A percentile compares a stretch with the other conserved stretches of the same genome.
phyloP scores from a whole-genome alignment of 2,797 vertebrate genomes.

The Gephyroberyx darwinii region DNA sequence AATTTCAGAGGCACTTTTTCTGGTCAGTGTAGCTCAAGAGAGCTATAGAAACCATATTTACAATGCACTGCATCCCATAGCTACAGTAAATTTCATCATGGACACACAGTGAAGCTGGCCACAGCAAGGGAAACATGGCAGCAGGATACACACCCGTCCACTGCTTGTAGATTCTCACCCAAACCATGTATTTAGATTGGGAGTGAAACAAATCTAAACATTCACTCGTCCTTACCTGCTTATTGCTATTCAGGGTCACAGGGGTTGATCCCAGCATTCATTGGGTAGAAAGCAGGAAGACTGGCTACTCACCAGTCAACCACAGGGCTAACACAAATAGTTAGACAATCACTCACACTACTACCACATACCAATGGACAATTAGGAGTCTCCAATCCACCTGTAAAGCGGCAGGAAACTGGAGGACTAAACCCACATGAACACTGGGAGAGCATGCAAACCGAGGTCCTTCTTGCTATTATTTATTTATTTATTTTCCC shows the following conservation, averaged over 20 bases:
- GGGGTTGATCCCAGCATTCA: slow-evolving; percentile 19
- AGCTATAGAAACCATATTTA: slow-evolving; percentile 51
- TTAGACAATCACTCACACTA: slow-evolving; percentile 36
- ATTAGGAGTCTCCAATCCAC: slow-evolving; percentile 24
- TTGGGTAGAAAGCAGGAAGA: slow-evolving; percentile 30
- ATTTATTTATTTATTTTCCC: not conserved
- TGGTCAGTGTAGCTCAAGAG: slow-evolving; percentile 42
- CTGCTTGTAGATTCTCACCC: slow-evolving; percentile 9
- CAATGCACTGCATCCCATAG: slow-evolving; percentile 30
- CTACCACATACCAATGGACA: not conserved
- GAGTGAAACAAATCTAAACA: slow-evolving; percentile 1
- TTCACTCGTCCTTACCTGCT: slow-evolving; percentile 34
- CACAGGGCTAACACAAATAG: slow-evolving; percentile 35
- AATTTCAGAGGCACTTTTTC: slow-evolving; percentile 28
- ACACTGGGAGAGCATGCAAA: slow-evolving; percentile 5
- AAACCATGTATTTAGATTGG: slow-evolving; percentile 28
- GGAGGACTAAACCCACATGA: slow-evolving; percentile 9
- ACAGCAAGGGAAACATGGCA: slow-evolving; percentile 24
- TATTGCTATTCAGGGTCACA: slow-evolving; percentile 38
- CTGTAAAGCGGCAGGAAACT: slow-evolving; percentile 17
- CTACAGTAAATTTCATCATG: slow-evolving; percentile 37
- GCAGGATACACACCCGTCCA: slow-evolving; percentile 6
- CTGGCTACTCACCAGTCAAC: slow-evolving; percentile 31
- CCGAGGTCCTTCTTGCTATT: no score
- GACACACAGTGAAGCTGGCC: slow-evolving; percentile 23